Conservation (phyloP, 1,140 invertebrate species). For the Monomorium pharaonis region DNA sequence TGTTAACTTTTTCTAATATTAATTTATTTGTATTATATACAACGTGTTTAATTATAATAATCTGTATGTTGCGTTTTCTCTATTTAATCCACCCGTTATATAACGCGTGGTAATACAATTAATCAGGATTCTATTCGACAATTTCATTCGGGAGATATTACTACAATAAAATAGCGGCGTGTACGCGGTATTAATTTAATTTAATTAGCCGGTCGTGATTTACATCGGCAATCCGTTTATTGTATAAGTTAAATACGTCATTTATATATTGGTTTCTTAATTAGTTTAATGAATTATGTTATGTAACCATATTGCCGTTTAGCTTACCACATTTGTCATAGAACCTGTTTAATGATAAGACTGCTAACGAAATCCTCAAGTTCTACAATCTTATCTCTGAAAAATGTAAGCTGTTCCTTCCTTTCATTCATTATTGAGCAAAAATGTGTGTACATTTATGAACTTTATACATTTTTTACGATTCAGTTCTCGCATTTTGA, state of each 20-base stretch:
- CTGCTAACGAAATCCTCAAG: not conserved
- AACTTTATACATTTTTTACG: not conserved
- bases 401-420: not conserved
- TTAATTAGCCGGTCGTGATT: conserved; percentile 50
- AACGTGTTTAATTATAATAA: not conserved
- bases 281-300: conserved; percentile 38
- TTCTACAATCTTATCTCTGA: not conserved
- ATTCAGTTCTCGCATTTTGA: not conserved
- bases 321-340: not conserved
- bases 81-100: not conserved
- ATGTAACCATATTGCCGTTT: not conserved
- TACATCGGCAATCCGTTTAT: conserved; percentile 48
- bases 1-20: not conserved
- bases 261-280: conserved; percentile 44
- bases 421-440: not conserved
- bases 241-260: conserved; percentile 24
- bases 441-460: not conserved
- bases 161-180: conserved; percentile 42
- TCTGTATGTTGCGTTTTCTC: not conserved
- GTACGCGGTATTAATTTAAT: conserved; percentile 51
- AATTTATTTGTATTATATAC: not conserved
- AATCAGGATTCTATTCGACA: conserved; percentile 50
- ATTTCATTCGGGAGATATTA: conserved; percentile 49
- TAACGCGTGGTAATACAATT: conserved; percentile 6
- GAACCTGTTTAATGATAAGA: not conserved